Evolutionary conservation across 2,797 vertebrate genomes (phyloP), one percentile per base, ranked within the genome.

Genomic region (Diplodus puntazzo): DNA sequence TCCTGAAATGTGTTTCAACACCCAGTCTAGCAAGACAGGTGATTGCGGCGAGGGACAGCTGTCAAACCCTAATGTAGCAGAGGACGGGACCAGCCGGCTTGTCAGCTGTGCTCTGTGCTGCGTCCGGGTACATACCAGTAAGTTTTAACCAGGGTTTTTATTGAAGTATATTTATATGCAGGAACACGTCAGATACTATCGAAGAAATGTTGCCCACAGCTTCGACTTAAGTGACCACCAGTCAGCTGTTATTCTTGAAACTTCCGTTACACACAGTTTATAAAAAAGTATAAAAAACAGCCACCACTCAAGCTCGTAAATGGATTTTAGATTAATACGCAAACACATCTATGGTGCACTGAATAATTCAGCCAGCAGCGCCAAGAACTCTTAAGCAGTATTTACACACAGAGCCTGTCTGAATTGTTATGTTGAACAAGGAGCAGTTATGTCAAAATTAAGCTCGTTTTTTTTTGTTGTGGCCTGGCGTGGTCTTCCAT

Each of bases 1-100:
- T 92, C 98, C 98, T 10, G 98, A 99, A 91, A 98, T 99, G 97
- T 99, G 98, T 80, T 99, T 99, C 87, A 97, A 97, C 88, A 95
- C 96, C 1, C 96, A 97, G 42, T 95, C 94, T 67, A 86, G 79
- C 82, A 93, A 74, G 64, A 54, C 11, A 0, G 87, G 2, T 2
- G 96, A 96, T 55, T 95, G 93, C 75, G 96, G 94, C 0, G 96
- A 98, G 78, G 96, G 97, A 74, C 97, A 95, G 84, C 96, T 97
- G 62, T 97, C 96, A 17, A 97, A 97, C 27, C 96, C 98, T 1
- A 95, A 96, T 64, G 88, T 98, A 17, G 95, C 96, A 49, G 96
- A 97, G 78, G 97, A 99, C 8, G 98, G 98, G 65, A 97, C 96
- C 84, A 99, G 98, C 6, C 8, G 95, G 43, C 94, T 99, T 10